phyloP scores from a whole-genome alignment of 2,888 invertebrate genomes.

The Lepetodrilus schrolli region DNA sequence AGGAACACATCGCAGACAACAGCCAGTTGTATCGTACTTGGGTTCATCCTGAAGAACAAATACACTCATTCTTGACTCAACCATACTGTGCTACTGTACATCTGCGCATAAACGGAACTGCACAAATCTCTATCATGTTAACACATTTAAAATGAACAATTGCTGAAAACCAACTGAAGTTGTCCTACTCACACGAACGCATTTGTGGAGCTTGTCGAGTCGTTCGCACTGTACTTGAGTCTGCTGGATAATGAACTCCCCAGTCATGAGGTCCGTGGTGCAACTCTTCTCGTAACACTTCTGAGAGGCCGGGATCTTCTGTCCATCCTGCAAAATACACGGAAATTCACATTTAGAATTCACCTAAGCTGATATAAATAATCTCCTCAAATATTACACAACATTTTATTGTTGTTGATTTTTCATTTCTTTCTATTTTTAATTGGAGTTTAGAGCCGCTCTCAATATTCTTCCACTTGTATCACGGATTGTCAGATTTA shows the following conservation, averaged over 20 bases:
- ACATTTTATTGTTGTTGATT: too few species aligned
- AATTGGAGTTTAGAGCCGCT: background rate
- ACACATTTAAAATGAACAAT: background rate
- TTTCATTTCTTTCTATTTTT: background rate
- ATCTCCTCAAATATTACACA: too few species aligned
- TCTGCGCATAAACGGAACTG: too few species aligned
- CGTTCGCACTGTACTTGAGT: conserved; percentile 49
- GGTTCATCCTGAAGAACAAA: too few species aligned
- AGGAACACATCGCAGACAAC: conserved; percentile 55
- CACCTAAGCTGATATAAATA: too few species aligned
- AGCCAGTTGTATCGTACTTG: conserved; percentile 52
- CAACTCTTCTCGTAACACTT: conserved; percentile 56
- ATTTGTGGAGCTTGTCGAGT: conserved; percentile 47
- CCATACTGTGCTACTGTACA: too few species aligned
- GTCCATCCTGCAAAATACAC: conserved; percentile 44
- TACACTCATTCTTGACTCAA: too few species aligned
- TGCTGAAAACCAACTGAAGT: background rate
- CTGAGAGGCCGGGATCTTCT: conserved; percentile 42
- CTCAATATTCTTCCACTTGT: background rate
- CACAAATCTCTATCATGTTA: too few species aligned
- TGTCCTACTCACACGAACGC: conserved; percentile 44
- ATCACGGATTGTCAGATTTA: too few species aligned
- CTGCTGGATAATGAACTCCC: conserved; percentile 47
- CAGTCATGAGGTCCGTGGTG: conserved; percentile 41
- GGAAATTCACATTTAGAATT: background rate